Percentiles rank a stretch among this genome's conserved stretches.
phyloP scores from a whole-genome alignment of 2,888 invertebrate genomes.

The Diarsia mendica region DNA sequence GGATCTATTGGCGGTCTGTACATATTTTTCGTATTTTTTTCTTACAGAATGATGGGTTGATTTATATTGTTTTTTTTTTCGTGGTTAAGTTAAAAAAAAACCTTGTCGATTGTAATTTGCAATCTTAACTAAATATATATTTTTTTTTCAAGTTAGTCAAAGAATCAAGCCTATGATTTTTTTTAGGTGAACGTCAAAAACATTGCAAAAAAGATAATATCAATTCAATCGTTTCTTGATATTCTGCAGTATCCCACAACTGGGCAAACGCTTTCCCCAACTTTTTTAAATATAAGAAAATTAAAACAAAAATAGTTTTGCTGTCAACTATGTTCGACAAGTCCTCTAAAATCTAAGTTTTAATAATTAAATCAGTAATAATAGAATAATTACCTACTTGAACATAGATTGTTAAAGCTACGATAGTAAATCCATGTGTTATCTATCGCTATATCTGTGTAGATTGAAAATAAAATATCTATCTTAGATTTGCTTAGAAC shows the following conservation, averaged over 20 bases:
- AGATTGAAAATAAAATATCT: slow-evolving; percentile 39
- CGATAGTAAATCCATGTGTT: neutral
- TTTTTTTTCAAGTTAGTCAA: neutral
- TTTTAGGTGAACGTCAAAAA: neutral
- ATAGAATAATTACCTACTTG: neutral
- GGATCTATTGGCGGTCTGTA: slow-evolving; percentile 57
- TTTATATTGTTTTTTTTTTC: neutral
- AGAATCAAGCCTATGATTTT: neutral
- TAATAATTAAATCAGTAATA: neutral
- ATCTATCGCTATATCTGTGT: slow-evolving; percentile 10
- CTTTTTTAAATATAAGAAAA: neutral
- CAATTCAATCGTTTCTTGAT: neutral
- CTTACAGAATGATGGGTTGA: neutral
- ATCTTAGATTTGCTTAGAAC: slow-evolving; percentile 49
- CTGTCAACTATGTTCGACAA: neutral
- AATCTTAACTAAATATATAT: too few relatives aligned
- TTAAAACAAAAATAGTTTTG: neutral
- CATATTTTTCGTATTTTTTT: slow-evolving; percentile 29
- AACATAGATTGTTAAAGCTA: neutral
- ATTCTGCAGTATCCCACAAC: too few relatives aligned
- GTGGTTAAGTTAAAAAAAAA: neutral
- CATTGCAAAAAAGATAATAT: neutral
- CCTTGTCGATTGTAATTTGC: too few relatives aligned
- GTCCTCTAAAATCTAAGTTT: neutral
- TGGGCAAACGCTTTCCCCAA: too few relatives aligned